Evolutionary conservation across 1,140 invertebrate genomes (phyloP).

Genomic region (Lysiphlebus fabarum): DNA sequence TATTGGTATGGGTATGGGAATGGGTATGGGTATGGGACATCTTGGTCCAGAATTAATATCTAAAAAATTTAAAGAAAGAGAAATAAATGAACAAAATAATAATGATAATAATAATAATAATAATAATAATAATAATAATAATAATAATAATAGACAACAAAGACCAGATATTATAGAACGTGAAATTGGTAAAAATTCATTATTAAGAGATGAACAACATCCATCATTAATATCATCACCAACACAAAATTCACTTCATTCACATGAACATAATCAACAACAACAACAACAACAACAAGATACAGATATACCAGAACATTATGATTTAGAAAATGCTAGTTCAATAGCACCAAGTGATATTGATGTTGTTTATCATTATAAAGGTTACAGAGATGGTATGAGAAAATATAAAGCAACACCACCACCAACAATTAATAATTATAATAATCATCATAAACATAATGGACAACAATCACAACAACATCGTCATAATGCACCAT

Average conservation of each 20-base stretch:
- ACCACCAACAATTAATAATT: constrained; percentile 64
- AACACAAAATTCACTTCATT: constrained; percentile 62
- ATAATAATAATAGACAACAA: constrained; percentile 66
- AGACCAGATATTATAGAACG: constrained; percentile 90
- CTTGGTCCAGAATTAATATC: constrained; percentile 77
- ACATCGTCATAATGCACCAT: constrained; percentile 68
- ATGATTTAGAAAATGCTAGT: constrained; percentile 94
- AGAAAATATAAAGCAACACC: constrained; percentile 82
- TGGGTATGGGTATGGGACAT: constrained; percentile 42
- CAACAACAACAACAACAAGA: constrained; percentile 65
- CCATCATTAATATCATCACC: constrained; percentile 63
- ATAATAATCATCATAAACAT: constrained; percentile 72
- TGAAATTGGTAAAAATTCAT: constrained; percentile 79
- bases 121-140: constrained; percentile 60
- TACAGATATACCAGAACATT: constrained; percentile 89
- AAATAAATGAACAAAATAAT: too few species aligned
- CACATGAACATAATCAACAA: constrained; percentile 66
- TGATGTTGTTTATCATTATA: constrained; percentile 95
- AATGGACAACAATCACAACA: constrained; percentile 65
- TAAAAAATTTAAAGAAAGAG: constrained; percentile 84
- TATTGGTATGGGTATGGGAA: too few species aligned
- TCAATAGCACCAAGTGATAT: constrained; percentile 96
- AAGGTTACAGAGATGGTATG: constrained; percentile 83
- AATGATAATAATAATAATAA: constrained; percentile 61
- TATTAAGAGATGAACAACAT: constrained; percentile 68